phyloP scores from a whole-genome alignment of 2,113 vertebrate genomes.

The Sturnira hondurensis region DNA sequence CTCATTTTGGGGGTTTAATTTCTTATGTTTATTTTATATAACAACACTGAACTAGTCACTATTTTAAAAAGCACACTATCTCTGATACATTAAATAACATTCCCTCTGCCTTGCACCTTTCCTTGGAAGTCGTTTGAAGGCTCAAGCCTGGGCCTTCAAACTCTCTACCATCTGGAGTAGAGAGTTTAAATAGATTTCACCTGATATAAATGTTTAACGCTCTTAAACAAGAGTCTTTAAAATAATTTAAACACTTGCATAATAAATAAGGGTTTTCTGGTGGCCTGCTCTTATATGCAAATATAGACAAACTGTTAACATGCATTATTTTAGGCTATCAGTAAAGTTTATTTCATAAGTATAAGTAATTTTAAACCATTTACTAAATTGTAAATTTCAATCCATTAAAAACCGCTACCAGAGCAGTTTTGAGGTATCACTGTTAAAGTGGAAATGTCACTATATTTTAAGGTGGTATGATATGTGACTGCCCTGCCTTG shows the following conservation, averaged over 20 bases:
- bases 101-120: not conserved
- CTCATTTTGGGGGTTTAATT: not conserved
- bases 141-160: not conserved
- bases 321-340: slow-evolving; percentile 22
- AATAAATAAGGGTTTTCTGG: not conserved
- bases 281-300: slow-evolving; percentile 39
- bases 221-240: not conserved
- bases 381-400: slow-evolving; percentile 61
- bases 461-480: slow-evolving; percentile 64
- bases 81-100: not conserved
- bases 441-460: slow-evolving; percentile 76
- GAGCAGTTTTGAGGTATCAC: slow-evolving; percentile 80
- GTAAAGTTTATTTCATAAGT: slow-evolving; percentile 59
- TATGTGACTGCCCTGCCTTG: slow-evolving; percentile 62
- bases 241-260: not conserved
- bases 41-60: not conserved
- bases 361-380: slow-evolving; percentile 63
- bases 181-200: not conserved
- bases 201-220: not conserved
- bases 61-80: not conserved
- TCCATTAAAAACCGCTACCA: slow-evolving; percentile 70
- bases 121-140: not conserved
- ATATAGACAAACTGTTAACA: slow-evolving; percentile 38
- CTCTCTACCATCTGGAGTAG: not conserved
- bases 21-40: not conserved